Percentiles rank a stretch among this genome's conserved stretches.
Conservation (phyloP, 2,888 invertebrate species). For the Carpatolechia fugitivella region DNA sequence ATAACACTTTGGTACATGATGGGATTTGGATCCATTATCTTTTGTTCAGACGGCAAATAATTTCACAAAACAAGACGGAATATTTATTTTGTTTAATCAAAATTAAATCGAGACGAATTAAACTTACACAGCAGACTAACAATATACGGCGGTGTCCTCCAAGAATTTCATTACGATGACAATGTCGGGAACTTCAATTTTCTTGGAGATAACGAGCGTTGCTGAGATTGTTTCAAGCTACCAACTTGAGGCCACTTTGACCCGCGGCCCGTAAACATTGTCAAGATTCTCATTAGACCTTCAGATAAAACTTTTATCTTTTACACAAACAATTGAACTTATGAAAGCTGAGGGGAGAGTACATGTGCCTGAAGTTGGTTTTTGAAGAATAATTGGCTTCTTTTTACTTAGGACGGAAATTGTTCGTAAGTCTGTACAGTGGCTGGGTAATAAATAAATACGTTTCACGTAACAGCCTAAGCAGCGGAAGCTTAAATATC, state of each 20-base stretch:
- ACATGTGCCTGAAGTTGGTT: background rate
- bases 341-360: background rate
- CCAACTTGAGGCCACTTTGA: constrained; percentile 67
- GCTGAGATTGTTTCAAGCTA: constrained; percentile 63
- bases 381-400: background rate
- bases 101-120: background rate
- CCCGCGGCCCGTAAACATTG: constrained; percentile 66
- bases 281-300: constrained; percentile 62
- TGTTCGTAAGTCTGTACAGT: too few relatives aligned
- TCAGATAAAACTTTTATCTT: constrained; percentile 52
- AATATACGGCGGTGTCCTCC: constrained; percentile 33
- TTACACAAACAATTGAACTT: constrained; percentile 36
- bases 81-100: background rate
- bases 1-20: too few relatives aligned
- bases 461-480: background rate
- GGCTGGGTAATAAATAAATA: too few relatives aligned
- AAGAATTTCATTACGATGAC: constrained; percentile 74
- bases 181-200: constrained; percentile 67
- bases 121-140: constrained; percentile 11
- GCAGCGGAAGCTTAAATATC: too few relatives aligned
- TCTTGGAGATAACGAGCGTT: constrained; percentile 64
- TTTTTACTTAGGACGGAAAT: background rate
- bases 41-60: too few relatives aligned
- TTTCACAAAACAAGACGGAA: background rate
- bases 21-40: too few relatives aligned